Percentiles rank a stretch among this genome's conserved stretches.
Conservation (phyloP, 2,888 invertebrate genomes). For the Scaptomyza flava region DNA sequence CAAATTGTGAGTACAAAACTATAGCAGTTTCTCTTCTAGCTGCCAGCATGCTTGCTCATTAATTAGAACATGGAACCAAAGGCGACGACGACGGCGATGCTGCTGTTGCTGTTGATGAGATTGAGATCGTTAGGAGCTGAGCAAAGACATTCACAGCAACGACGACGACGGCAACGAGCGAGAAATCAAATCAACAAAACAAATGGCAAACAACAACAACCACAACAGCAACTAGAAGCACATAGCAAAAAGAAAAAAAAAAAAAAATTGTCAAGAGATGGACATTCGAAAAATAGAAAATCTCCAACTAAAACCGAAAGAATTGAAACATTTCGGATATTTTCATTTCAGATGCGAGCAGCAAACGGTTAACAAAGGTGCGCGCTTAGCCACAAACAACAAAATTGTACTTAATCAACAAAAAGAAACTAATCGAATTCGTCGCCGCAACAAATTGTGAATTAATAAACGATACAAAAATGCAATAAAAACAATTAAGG, state of each 20-base stretch:
- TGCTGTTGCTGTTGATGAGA: conserved; percentile 40
- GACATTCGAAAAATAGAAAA: conserved; percentile 79
- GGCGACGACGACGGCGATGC: conserved; percentile 26
- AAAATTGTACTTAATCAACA: conserved; percentile 32
- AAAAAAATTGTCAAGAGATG: conserved; percentile 69
- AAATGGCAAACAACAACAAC: conserved; percentile 59
- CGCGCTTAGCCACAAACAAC: conserved; percentile 59
- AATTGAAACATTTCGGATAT: conserved; percentile 79
- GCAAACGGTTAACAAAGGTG: conserved; percentile 82
- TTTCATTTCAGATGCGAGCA: conserved; percentile 82
- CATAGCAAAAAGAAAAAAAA: conserved; percentile 36
- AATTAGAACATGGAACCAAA: conserved; percentile 63
- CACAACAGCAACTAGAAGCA: conserved; percentile 42
- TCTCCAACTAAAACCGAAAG: conserved; percentile 79
- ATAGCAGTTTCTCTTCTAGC: conserved; percentile 56
- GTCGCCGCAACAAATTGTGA: conserved; percentile 29
- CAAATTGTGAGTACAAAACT: conserved; percentile 63
- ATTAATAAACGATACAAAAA: not conserved
- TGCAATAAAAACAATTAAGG: not conserved
- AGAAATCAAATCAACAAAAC: conserved; percentile 70
- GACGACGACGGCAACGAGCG: conserved; percentile 34
- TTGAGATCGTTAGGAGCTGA: conserved; percentile 59
- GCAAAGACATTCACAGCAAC: conserved; percentile 49
- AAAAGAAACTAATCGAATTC: conserved; percentile 18
- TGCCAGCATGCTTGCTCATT: conserved; percentile 45